phyloP scores from a whole-genome alignment of 2,797 vertebrate genomes.

The Morelia viridis region DNA sequence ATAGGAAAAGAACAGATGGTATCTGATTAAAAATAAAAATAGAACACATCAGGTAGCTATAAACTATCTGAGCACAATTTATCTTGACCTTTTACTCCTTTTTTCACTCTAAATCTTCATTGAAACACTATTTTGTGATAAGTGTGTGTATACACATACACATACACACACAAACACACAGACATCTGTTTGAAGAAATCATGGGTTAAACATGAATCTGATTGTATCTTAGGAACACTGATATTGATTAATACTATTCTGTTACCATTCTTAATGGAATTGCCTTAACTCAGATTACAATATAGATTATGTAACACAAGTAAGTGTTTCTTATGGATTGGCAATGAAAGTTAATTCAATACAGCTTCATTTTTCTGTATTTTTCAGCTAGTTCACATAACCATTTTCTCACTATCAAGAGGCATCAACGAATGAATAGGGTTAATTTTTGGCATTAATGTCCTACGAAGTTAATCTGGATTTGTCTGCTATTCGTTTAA shows the following conservation, averaged over 20 bases:
- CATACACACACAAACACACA: background rate
- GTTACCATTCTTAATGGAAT: slow-evolving; percentile 3
- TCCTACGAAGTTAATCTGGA: background rate
- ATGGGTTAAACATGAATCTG: background rate
- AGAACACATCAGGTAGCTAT: background rate
- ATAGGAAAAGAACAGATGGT: background rate
- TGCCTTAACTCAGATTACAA: slow-evolving; percentile 6
- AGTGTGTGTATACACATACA: background rate
- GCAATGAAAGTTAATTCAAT: background rate
- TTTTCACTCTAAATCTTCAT: background rate
- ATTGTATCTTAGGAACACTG: background rate
- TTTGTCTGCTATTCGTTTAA: background rate
- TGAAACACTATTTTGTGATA: background rate
- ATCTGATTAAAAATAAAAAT: background rate
- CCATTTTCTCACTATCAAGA: background rate
- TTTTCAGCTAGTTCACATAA: background rate
- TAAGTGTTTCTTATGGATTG: background rate
- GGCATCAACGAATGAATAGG: background rate
- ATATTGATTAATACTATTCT: slow-evolving; percentile 5
- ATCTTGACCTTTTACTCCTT: background rate
- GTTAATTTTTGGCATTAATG: background rate
- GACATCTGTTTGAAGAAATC: slow-evolving; percentile 2
- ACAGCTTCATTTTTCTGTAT: background rate
- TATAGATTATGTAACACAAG: slow-evolving; percentile 12
- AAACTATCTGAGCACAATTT: background rate